Evolutionary conservation across 1,140 invertebrate genomes (phyloP), one percentile per base, ranked within the genome.

Genomic region (Drosophila santomea): DNA sequence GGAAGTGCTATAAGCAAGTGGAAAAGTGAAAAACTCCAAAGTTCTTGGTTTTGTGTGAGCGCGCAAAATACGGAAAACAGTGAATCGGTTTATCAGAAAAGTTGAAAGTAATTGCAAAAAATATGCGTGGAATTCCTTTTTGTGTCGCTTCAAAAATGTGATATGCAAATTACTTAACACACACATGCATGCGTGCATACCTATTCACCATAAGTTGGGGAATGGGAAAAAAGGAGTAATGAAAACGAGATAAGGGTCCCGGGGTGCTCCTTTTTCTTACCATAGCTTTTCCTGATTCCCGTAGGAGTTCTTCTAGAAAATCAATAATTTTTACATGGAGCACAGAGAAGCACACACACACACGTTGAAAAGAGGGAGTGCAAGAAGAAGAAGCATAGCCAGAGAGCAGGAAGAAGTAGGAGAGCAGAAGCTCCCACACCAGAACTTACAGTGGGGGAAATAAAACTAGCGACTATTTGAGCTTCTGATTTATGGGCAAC

Each of bases 261-360:
- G 48, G 15, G 44, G 17, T n/a, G 17, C 35, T 59, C 60, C 17
- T 39, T 44, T 36, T 36, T 50, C 38, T 32, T 28, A 14, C 39
- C n/a, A 20, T 28, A 5, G 28, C 38, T 41, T 60, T 55, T 44
- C 38, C 14, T 23, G 14, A 39, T 56, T 61, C 66, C 71, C 64
- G 57, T 71, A 66, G 72, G 79, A 80, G 80, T 85, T 85, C 58
- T 50, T 63, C 60, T 59, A 73, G 63, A 80, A 89, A 88, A 88
- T 88, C 84, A 75, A 88, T 88, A 88, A 59, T 67, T 71, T 80
- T 62, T 73, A 86, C 83, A 82, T 74, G 60, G 36, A 59, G 45
- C 48, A 69, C 58, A 69, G 20, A 68, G 44, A 67, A 36, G 63
- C 54, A 66, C 15, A 72, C 51, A 72, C 51, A 74, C 50, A 57